Evolutionary conservation across 2,797 vertebrate genomes (phyloP), one percentile per base, ranked within the genome.

Genomic region (Aeoliscus strigatus): DNA sequence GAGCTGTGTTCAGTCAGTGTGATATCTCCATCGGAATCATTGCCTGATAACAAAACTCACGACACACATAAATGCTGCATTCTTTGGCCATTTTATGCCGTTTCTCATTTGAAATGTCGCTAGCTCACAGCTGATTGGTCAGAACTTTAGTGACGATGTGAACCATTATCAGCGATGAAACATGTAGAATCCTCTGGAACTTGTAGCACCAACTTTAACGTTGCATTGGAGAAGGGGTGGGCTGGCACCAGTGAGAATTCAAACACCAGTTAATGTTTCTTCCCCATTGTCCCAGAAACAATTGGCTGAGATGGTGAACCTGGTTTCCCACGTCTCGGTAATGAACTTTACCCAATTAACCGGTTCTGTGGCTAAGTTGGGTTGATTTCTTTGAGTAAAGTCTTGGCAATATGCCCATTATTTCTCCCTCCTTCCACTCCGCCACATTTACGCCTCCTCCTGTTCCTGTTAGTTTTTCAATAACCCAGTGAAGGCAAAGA

Each of bases 301-400:
- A 58, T 70, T 60, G 49, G 56, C n/a, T 60, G 63, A 59, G 55
- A 55, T 53, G 47, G 44, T 48, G 40, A 35, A 38, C 39, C 36
- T 26, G 58, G 38, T 79, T 88, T 84, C 75, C 73, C 80, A 84
- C 77, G 75, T 69, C 60, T 71, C 37, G 14, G 45, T 78, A 70
- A 81, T 79, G 75, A 86, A 77, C 77, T 76, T 69, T 48, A 21
- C 35, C 64, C 64, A 68, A 66, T 84, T 80, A 82, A 86, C 80
- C 77, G 62, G 58, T 51, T 64, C 53, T 61, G 39, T 39, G 44
- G 60, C 79, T 81, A 79, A 81, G 86, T 79, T 74, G 70, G 73
- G 53, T 23, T 10, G 51, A 75, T 74, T 40, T 64, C 68, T 74
- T 74, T 71, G 43, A 77, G 65, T 27, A 34, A 53, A 21, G 15